These are phyloP conservation scores for Sarcophaga variegata DNA, from an alignment of 2,888 invertebrate species.

Conservation along the genomic window DNA sequence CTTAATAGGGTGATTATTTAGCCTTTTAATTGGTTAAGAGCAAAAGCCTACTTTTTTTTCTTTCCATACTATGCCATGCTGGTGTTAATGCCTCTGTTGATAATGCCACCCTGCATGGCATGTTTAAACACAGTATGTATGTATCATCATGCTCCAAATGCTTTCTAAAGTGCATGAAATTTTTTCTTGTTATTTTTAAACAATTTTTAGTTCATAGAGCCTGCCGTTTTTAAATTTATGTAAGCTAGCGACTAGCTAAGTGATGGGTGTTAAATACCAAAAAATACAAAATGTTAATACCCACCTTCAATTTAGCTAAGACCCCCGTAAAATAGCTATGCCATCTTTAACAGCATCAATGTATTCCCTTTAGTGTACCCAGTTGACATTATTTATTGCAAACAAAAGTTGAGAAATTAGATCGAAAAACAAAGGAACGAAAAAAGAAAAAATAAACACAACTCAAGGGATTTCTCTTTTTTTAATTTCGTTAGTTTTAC, in stretches of 20 bases:
- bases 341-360: conserved; percentile 23
- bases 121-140: background rate
- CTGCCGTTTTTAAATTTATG: conserved; percentile 25
- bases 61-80: background rate
- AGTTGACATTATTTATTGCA: conserved; percentile 63
- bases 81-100: conserved; percentile 38
- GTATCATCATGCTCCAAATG: conserved; percentile 59
- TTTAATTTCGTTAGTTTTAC: conserved; percentile 22
- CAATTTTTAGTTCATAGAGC: conserved; percentile 1
- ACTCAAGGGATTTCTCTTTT: background rate
- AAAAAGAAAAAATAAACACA: conserved; percentile 22
- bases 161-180: conserved; percentile 52
- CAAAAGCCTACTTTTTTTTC: conserved; percentile 45
- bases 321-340: conserved; percentile 24
- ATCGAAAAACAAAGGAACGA: conserved; percentile 21
- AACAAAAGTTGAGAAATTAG: conserved; percentile 46
- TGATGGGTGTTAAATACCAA: conserved; percentile 60
- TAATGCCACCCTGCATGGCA: conserved; percentile 56
- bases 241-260: background rate
- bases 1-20: conserved; percentile 69
- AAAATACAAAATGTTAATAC: conserved; percentile 60
- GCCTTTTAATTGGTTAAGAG: conserved; percentile 67
- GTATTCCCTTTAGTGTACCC: background rate
- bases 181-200: conserved; percentile 30
- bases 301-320: conserved; percentile 57